Base-by-base conservation (phyloP, 2,113 vertebrate species). In the Bucco capensis region DNA sequence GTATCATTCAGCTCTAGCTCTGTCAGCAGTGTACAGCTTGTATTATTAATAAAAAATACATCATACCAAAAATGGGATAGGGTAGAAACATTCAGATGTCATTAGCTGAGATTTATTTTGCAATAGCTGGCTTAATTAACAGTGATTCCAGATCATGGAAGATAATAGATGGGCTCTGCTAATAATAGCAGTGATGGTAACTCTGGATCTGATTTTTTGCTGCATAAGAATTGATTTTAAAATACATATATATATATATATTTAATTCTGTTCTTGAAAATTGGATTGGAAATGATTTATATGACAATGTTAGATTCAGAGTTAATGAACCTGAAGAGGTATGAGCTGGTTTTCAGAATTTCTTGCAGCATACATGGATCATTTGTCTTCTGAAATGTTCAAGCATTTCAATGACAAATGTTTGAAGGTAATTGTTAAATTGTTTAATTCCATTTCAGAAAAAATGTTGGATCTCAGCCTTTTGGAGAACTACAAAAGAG, bases 251-350 rank as follows among this genome's bases (percentile, higher is more conserved):
- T n/a, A n/a, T n/a, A n/a, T n/a, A n/a, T n/a, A n/a, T 77, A 54
- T 71, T 94, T 93, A 91, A 95, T 94, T 96, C 57, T 81, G 0
- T 91, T 93, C 72, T 78, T 90, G 64, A 91, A 94, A 93, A 88
- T 50, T 73, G 38, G 37, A 9, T 89, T 88, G 71, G 75, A 64
- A 91, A 89, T 94, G 2, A 96, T 96, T 97, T 95, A 90, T 88
- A 88, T 71, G 82, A 81, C 72, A 50, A 65, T 87, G 70, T 47
- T 91, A 72, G 30, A 60, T 18, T 93, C 65, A 90, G 28, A 91
- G 40, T 93, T 96, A 97, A 96, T 95, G 86, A 92, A 88, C 37
- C 67, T 94, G 89, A 96, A 96, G 58, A 95, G 50, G n/a, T 88
- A 89, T 71, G 96, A 75, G 78, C 10, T 77, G 83, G 12, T 69